Evolutionary conservation across 1,140 invertebrate species (phyloP), one percentile per base, ranked within the genome.

Genomic region (Calephelis virginiensis): DNA sequence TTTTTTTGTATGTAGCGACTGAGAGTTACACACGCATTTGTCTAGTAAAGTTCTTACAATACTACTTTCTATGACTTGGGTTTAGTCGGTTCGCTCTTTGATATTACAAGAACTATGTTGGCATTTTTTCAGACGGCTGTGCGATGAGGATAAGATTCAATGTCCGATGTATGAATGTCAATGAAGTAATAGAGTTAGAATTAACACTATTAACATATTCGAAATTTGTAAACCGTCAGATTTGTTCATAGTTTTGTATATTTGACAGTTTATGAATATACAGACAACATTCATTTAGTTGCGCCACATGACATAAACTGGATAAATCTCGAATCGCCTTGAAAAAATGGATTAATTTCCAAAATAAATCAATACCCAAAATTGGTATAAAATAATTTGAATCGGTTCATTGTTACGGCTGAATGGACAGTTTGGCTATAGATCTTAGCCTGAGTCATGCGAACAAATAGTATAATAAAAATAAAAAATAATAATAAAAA

Each of bases 161-260:
- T 90, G 85, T 87, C 86, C 81, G 83, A 91, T 78, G 82, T 91
- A 89, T 91, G 88, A 89, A 91, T 91, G 88, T 86, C 80, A 77
- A 85, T 80, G 75, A 83, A 86, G 81, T 86, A 83, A 85, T 74
- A 89, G 86, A 85, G 59, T 78, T 89, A 89, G 83, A 56, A 86
- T 85, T 90, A 90, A 90, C 86, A 89, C 83, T 77, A 90, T 88
- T 88, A 90, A 89, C 84, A 85, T 70, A 72, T 81, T 65, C 56
- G 37, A 69, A 62, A 62, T 81, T 86, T 85, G 78, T 82, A 83
- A 85, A 89, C 83, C 78, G 84, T 88, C 84, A 81, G 75, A 67
- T 12, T 38, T 48, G 37, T 38, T 13, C 17, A 56, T 64, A 14
- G 62, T 53, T 43, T 17, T 17, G 65, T 59, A 6, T 48, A 69